These are phyloP conservation scores for Cerastis rubricosa DNA, from an alignment of 2,888 invertebrate genomes.

Conservation along the genomic window DNA sequence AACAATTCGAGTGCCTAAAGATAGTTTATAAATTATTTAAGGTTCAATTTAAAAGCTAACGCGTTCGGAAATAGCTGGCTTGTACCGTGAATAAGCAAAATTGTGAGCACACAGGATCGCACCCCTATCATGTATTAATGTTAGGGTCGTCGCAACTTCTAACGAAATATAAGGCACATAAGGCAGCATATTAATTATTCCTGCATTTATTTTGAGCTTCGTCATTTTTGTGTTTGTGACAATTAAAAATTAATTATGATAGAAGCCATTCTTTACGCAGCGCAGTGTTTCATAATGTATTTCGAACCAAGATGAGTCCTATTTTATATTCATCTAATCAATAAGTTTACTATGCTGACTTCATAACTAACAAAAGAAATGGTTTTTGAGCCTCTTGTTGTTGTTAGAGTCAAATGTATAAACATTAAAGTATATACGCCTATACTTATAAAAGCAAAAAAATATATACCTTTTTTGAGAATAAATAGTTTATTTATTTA, in stretches of 20 bases:
- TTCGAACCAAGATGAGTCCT: neutral
- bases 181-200: conserved; percentile 76
- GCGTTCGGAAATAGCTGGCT: conserved; percentile 78
- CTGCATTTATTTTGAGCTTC: conserved; percentile 70
- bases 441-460: neutral
- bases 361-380: neutral
- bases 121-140: conserved; percentile 84
- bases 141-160: conserved; percentile 70
- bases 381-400: neutral
- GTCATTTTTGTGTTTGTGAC: conserved; percentile 64
- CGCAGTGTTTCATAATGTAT: conserved; percentile 17
- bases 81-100: conserved; percentile 86
- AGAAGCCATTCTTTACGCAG: neutral
- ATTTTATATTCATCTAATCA: neutral
- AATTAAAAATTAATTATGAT: conserved; percentile 37
- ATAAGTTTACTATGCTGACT: neutral
- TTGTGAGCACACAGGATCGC: conserved; percentile 75
- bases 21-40: conserved; percentile 84
- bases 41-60: conserved; percentile 86
- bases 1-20: conserved; percentile 78
- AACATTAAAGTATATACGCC: conserved; percentile 15
- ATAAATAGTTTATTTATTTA: neutral
- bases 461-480: neutral
- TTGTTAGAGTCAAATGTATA: neutral
- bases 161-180: conserved; percentile 68